Percentiles rank a stretch among this genome's conserved stretches.
Conservation (phyloP, 2,797 vertebrate species). For the Aythya fuligula region DNA sequence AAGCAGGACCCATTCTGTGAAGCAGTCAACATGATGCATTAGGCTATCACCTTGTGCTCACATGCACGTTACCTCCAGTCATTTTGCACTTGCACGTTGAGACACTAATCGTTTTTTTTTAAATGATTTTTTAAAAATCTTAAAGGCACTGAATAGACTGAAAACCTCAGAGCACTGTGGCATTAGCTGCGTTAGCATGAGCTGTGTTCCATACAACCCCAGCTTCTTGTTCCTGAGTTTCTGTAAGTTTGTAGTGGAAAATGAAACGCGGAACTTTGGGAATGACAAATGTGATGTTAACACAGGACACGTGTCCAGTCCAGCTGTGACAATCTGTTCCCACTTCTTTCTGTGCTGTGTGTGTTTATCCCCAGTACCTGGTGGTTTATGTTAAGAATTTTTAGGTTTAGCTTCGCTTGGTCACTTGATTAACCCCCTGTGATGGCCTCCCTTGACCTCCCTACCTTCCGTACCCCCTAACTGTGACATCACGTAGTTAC, state of each 20-base stretch:
- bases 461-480: neutral
- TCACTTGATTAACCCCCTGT: neutral
- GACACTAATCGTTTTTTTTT: neutral
- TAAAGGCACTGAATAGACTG: neutral
- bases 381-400: neutral
- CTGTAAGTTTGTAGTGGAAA: neutral
- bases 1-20: neutral
- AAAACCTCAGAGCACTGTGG: neutral
- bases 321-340: neutral
- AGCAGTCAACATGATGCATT: neutral
- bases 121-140: neutral
- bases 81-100: neutral
- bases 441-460: neutral
- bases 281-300: neutral
- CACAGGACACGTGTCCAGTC: neutral
- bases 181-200: neutral
- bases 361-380: neutral
- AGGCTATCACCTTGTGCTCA: neutral
- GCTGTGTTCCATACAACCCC: neutral
- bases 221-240: neutral
- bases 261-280: neutral
- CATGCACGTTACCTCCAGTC: fast-evolving
- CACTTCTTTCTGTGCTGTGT: neutral
- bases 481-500: fast-evolving
- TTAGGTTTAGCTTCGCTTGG: neutral